Percentiles rank a stretch among this genome's conserved stretches.
Conservation (phyloP, 1,140 invertebrate species). For the Nymphalis io region DNA sequence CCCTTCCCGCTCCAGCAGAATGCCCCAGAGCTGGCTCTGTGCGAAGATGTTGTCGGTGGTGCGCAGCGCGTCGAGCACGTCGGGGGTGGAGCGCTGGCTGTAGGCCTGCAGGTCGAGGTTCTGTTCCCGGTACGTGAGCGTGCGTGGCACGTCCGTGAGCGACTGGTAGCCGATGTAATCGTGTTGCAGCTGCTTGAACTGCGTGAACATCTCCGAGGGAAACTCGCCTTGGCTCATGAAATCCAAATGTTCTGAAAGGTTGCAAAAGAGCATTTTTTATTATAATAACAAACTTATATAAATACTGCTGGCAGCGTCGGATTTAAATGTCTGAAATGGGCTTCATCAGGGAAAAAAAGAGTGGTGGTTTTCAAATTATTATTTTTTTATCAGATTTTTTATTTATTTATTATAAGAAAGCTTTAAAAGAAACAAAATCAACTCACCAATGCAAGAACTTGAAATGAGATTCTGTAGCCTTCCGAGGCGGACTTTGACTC, state of each 20-base stretch:
- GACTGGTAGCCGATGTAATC: slow-evolving; percentile 97
- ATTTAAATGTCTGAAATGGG: too few species aligned
- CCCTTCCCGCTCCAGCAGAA: slow-evolving; percentile 92
- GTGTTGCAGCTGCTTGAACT: slow-evolving; percentile 94
- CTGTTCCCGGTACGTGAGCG: slow-evolving; percentile 81
- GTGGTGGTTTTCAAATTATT: too few species aligned
- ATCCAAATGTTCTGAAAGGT: slow-evolving; percentile 92
- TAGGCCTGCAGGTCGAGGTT: slow-evolving; percentile 70
- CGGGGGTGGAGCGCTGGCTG: slow-evolving; percentile 83
- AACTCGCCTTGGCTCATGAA: slow-evolving; percentile 92
- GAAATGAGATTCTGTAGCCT: slow-evolving; percentile 97
- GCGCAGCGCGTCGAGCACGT: slow-evolving; percentile 88
- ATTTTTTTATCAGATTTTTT: too few species aligned
- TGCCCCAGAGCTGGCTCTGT: slow-evolving; percentile 91
- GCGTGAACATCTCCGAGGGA: slow-evolving; percentile 86
- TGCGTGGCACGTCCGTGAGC: slow-evolving; percentile 96
- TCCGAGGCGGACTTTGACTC: slow-evolving; percentile 96
- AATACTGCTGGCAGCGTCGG: too few species aligned
- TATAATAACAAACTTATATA: too few species aligned
- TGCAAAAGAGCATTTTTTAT: too few species aligned
- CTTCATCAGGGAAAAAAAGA: too few species aligned
- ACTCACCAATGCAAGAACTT: slow-evolving; percentile 93
- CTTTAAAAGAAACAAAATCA: neutral
- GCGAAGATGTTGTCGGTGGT: slow-evolving; percentile 87
- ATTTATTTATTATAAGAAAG: too few species aligned